A percentile compares a stretch with the other conserved stretches of the same genome.
These are phyloP conservation scores for Pocillopora verrucosa DNA, from an alignment of 64 coral and sea anemone genomes.

Conservation along the genomic window DNA sequence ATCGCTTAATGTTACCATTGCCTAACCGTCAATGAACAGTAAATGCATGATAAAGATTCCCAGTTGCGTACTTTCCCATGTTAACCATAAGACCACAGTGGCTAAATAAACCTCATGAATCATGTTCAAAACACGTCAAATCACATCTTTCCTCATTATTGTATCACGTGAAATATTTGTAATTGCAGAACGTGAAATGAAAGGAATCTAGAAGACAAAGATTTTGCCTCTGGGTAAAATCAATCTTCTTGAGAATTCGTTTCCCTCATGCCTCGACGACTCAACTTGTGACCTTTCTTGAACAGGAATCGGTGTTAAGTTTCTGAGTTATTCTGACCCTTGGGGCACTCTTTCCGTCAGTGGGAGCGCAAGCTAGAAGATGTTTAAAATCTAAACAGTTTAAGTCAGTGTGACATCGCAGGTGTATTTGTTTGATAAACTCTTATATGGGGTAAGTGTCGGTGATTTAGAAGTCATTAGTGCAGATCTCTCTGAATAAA, in stretches of 20 bases:
- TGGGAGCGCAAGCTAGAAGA: neutral
- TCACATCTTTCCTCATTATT: neutral
- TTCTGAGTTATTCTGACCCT: neutral
- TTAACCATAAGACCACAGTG: neutral
- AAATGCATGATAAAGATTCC: too few species aligned
- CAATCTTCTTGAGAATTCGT: neutral
- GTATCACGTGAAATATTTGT: neutral
- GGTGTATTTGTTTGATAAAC: neutral
- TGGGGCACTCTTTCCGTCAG: neutral
- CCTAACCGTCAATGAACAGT: too few species aligned
- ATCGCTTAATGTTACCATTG: too few species aligned
- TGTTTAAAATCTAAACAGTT: slow-evolving; percentile 11
- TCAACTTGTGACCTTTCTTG: neutral
- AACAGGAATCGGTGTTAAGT: neutral
- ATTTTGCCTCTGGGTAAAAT: neutral
- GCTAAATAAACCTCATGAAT: neutral
- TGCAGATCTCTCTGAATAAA: neutral
- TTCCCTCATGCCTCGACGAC: neutral
- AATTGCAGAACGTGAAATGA: neutral
- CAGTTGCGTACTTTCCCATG: too few species aligned
- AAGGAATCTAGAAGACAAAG: neutral
- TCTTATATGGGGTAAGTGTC: neutral
- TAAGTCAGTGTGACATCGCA: neutral
- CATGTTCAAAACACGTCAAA: neutral
- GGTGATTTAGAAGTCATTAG: too few species aligned